Conservation (phyloP, 1,140 invertebrate genomes). For the Lucilia cuprina region DNA sequence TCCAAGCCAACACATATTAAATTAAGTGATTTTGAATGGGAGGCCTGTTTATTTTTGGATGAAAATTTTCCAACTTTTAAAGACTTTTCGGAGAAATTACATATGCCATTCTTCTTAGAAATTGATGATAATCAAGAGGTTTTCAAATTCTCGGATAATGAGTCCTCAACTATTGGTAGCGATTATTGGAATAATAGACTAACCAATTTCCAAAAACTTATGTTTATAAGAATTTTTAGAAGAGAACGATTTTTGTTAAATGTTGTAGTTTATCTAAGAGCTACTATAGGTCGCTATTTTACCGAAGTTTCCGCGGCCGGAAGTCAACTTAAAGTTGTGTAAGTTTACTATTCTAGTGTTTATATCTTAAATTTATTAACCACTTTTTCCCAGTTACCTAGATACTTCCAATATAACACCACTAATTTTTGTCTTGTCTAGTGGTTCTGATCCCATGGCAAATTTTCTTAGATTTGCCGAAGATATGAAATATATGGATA, state of each 20-base stretch:
- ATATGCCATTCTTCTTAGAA: slow-evolving; percentile 66
- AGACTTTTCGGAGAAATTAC: slow-evolving; percentile 65
- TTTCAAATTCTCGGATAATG: slow-evolving; percentile 43
- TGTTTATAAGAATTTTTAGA: slow-evolving; percentile 79
- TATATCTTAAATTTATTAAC: background rate
- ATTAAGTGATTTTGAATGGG: slow-evolving; percentile 67
- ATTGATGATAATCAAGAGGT: slow-evolving; percentile 67
- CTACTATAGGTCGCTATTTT: slow-evolving; percentile 78
- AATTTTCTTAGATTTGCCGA: slow-evolving; percentile 80
- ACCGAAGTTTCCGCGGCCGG: slow-evolving; percentile 74
- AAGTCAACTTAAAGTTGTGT: slow-evolving; percentile 74
- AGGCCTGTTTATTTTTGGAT: slow-evolving; percentile 67
- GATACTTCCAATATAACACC: slow-evolving; percentile 79
- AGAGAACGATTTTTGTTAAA: slow-evolving; percentile 85
- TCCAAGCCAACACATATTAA: slow-evolving; percentile 39
- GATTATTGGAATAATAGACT: slow-evolving; percentile 70
- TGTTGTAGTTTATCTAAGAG: slow-evolving; percentile 79
- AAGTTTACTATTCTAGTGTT: slow-evolving; percentile 53
- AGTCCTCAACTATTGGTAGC: slow-evolving; percentile 20
- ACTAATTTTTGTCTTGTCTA: slow-evolving; percentile 88
- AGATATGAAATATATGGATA: slow-evolving; percentile 78
- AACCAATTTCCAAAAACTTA: slow-evolving; percentile 79
- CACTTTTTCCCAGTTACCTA: slow-evolving; percentile 70
- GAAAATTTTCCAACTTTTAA: slow-evolving; percentile 65
- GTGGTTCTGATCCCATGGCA: slow-evolving; percentile 89